These are phyloP conservation scores for Chrysopa pallens DNA, from an alignment of 1,140 invertebrate genomes.

Conservation along the genomic window DNA sequence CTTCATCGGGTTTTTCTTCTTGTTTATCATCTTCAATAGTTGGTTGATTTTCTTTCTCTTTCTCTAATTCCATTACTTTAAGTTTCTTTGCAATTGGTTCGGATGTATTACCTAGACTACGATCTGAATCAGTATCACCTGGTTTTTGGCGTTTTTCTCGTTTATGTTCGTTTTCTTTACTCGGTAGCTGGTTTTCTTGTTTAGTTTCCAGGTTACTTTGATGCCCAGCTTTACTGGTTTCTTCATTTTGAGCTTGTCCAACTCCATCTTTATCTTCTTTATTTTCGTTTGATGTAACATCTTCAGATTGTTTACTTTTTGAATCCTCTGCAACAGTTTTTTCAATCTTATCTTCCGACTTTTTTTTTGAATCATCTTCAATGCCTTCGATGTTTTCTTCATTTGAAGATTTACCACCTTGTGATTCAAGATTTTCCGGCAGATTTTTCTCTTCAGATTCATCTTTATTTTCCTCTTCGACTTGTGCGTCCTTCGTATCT, in stretches of 20 bases:
- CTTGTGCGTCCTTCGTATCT: conserved; percentile 10
- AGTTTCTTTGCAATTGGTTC: conserved; percentile 28
- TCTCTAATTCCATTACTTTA: conserved; percentile 27
- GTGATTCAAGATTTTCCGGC: conserved; percentile 13
- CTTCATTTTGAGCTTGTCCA: conserved; percentile 28
- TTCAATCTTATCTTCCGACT: conserved; percentile 18
- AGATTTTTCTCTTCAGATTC: conserved; percentile 19
- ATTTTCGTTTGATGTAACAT: conserved; percentile 21
- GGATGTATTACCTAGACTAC: conserved; percentile 24
- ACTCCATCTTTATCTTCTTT: conserved; percentile 25
- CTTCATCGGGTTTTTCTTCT: conserved; percentile 21
- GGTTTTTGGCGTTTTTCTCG: conserved; percentile 25
- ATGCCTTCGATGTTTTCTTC: conserved; percentile 23
- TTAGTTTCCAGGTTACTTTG: conserved; percentile 19
- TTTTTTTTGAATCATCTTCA: conserved; percentile 21
- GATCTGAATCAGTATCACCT: conserved; percentile 25
- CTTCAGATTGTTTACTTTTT: conserved; percentile 14
- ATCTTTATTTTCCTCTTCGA: conserved; percentile 15
- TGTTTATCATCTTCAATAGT: conserved; percentile 29
- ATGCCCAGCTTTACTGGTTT: conserved; percentile 24
- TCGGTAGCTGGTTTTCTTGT: conserved; percentile 12
- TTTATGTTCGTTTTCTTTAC: conserved; percentile 15
- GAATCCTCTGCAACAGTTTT: too few relatives aligned
- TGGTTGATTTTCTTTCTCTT: conserved; percentile 21
- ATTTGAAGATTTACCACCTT: conserved; percentile 22